phyloP scores from a whole-genome alignment of 2,113 vertebrate species.

The Petaurus breviceps region DNA sequence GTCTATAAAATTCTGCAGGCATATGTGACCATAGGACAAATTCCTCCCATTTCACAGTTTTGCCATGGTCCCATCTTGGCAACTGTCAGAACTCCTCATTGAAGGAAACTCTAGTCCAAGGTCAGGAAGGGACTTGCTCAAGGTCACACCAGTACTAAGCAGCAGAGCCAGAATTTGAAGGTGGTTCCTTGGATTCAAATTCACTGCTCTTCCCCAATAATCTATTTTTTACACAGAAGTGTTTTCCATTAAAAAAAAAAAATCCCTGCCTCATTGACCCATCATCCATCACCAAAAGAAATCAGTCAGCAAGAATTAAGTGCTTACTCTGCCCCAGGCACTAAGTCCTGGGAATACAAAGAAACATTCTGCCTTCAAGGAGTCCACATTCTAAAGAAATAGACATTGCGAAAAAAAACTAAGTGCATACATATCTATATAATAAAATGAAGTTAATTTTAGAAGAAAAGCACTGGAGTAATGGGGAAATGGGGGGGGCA shows the following conservation, averaged over 20 bases:
- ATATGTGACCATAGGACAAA: neutral
- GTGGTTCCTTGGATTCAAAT: neutral
- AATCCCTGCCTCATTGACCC: neutral
- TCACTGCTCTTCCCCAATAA: too few species aligned
- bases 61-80: neutral
- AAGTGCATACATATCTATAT: neutral
- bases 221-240: neutral
- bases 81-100: too few species aligned
- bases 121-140: neutral
- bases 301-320: neutral
- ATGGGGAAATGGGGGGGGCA: neutral
- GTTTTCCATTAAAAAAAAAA: neutral
- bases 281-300: neutral
- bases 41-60: neutral
- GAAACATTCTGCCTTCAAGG: neutral
- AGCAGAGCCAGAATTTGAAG: neutral
- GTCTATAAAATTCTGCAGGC: neutral
- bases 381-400: neutral
- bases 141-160: neutral
- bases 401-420: neutral
- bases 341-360: neutral
- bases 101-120: neutral
- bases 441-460: neutral
- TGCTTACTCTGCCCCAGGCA: neutral
- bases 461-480: neutral